These are phyloP conservation scores for Ailuropoda melanoleuca DNA, from an alignment of 2,113 vertebrate genomes.

Conservation along the genomic window DNA sequence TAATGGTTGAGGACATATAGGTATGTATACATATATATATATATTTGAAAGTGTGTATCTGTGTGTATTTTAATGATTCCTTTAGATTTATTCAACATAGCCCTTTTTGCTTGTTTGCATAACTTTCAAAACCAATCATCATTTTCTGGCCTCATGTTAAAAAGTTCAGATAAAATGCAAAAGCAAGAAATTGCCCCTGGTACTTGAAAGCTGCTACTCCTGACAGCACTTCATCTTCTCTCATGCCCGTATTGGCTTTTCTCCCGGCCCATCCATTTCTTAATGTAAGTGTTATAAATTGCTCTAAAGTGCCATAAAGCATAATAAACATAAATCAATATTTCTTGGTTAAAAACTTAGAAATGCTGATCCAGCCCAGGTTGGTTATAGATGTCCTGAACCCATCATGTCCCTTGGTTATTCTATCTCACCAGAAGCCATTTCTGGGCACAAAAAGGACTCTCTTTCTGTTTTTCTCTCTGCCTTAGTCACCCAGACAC, in stretches of 20 bases:
- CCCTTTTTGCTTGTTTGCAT: not conserved
- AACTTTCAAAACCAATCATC: constrained; percentile 67
- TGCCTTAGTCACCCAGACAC: constrained; percentile 4
- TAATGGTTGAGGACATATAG: not conserved
- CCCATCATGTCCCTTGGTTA: constrained; percentile 74
- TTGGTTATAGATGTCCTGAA: constrained; percentile 79
- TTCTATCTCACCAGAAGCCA: constrained; percentile 33
- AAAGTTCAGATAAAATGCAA: constrained; percentile 75
- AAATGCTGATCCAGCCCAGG: constrained; percentile 85
- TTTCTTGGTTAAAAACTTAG: constrained; percentile 87
- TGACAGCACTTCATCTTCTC: constrained; percentile 85
- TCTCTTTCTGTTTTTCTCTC: constrained; percentile 44
- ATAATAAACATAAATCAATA: constrained; percentile 89
- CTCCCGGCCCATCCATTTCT: constrained; percentile 86
- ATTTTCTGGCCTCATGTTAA: constrained; percentile 69
- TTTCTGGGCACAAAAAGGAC: constrained; percentile 55
- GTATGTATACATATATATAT: not conserved
- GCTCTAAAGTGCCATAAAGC: constrained; percentile 85
- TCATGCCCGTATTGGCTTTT: constrained; percentile 84
- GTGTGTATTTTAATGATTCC: not conserved
- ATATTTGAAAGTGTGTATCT: not conserved
- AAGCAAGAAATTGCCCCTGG: constrained; percentile 79
- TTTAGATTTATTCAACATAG: not conserved
- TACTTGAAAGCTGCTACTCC: constrained; percentile 80
- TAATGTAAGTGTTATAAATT: constrained; percentile 90